Evolutionary conservation across 1,140 invertebrate species (phyloP).

Genomic region (Maconellicoccus hirsutus): DNA sequence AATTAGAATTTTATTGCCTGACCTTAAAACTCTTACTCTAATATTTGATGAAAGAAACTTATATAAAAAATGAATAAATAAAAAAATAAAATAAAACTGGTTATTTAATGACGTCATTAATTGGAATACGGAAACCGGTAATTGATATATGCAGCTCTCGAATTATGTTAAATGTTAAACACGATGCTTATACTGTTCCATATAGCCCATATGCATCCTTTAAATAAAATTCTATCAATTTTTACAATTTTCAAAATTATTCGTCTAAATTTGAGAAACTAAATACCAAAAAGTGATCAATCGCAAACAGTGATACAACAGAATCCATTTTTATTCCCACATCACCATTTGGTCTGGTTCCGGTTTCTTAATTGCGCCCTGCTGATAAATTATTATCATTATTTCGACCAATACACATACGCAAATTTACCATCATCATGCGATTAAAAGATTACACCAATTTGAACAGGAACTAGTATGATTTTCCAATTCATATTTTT

Average conservation of each 20-base stretch:
- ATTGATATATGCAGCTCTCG: conserved; percentile 7
- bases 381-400: not conserved
- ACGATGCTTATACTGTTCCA: not conserved
- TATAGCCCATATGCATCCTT: not conserved
- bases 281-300: too few relatives aligned
- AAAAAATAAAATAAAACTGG: conserved; percentile 2
- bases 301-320: too few relatives aligned
- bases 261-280: too few relatives aligned
- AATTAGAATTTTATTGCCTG: conserved; percentile 4
- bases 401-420: not conserved
- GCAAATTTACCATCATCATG: not conserved
- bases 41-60: conserved; percentile 5
- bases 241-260: too few relatives aligned
- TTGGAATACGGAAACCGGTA: conserved; percentile 7
- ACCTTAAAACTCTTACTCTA: conserved; percentile 9
- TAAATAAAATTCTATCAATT: too few relatives aligned
- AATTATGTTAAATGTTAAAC: conserved; percentile 10
- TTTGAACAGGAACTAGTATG: too few relatives aligned
- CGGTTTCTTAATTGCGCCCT: not conserved
- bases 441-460: not conserved
- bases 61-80: conserved; percentile 10
- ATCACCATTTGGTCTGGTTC: not conserved
- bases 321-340: not conserved
- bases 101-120: conserved; percentile 9
- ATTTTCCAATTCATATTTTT: too few relatives aligned